phyloP scores from a whole-genome alignment of 2,888 invertebrate species.

The Brachypalpus laphriformis region DNA sequence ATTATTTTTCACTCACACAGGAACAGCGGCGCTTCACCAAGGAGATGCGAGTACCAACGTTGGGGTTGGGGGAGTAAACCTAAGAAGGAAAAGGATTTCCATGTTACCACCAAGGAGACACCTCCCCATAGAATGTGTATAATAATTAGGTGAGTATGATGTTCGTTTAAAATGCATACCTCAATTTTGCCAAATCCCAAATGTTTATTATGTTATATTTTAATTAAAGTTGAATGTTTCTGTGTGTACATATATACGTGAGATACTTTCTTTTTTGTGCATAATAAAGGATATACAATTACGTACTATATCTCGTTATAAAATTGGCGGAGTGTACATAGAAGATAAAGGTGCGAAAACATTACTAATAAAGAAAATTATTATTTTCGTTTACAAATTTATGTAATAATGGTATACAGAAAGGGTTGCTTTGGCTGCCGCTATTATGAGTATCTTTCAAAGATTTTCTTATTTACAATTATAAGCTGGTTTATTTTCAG shows the following conservation, averaged over 20 bases:
- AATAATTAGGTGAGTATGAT: slow-evolving; percentile 59
- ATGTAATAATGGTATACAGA: background rate
- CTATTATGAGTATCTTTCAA: background rate
- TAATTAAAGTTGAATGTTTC: slow-evolving; percentile 52
- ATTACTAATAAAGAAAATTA: slow-evolving; percentile 34
- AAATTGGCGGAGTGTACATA: slow-evolving; percentile 16
- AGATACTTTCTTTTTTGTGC: background rate
- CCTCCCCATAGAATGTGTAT: slow-evolving; percentile 5
- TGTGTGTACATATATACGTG: background rate
- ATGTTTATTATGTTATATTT: slow-evolving; percentile 55
- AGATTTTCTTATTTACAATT: slow-evolving; percentile 11
- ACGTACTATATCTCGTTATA: background rate
- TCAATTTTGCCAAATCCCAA: slow-evolving; percentile 51
- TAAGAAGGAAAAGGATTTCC: slow-evolving; percentile 65
- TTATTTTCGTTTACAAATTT: slow-evolving; percentile 49
- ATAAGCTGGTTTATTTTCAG: slow-evolving; percentile 19
- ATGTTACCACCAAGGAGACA: slow-evolving; percentile 46
- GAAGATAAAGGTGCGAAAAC: slow-evolving; percentile 7
- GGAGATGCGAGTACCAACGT: background rate
- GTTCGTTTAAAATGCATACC: slow-evolving; percentile 54
- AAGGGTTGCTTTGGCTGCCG: too few relatives aligned
- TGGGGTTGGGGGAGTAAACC: background rate
- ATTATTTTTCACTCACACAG: slow-evolving; percentile 55
- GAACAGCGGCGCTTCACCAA: slow-evolving; percentile 1
- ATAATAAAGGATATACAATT: background rate